Base-by-base conservation (phyloP, 1,140 invertebrate species). In the Drosophila prosaltans region DNA sequence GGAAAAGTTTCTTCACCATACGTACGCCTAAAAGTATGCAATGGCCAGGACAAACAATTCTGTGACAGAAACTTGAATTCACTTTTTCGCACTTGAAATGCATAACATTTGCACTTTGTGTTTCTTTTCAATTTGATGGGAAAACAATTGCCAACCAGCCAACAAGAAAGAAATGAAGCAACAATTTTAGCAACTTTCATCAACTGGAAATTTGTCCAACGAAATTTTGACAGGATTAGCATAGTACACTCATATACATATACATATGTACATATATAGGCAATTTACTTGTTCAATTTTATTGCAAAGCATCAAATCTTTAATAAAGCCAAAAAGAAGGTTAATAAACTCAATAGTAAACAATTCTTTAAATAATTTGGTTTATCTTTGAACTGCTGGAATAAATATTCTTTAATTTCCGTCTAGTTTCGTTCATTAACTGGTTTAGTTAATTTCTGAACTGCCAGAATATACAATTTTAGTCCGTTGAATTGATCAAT, bases 41-140 rank as follows among this genome's bases (percentile, higher is more conserved):
- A 64, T 45, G 65, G 73, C 65, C 73, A 75, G 68, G 72, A 26
- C 73, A 75, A 75, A 77, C 74, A 77, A 75, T 77, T 51, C 45
- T 51, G 24, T 51, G 45, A 51, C 45, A 48, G 21, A 51, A 51
- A 51, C 45, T 51, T 26, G 45, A 51, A 51, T 51, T 51, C 45
- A 51, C 21, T 51, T 51, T 21, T 51, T 51, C 45, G 39, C 63
- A 45, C 72, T 74, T 72, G 57, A 74, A 74, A 71, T 74, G 73
- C 54, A 60, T 74, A 67, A 74, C 55, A 51, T 74, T 43, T 72
- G 40, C 30, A 51, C 45, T 51, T 51, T 51, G 45, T 51, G 26
- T 51, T 21, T 51, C 45, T 51, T 51, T 51, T 51, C 45, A 51
- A 51, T 51, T 51, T 51, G 24, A 51, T 26, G 21, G 45, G 10